Evolutionary conservation across 2,888 invertebrate species (phyloP).

Genomic region (Erebia ligea): DNA sequence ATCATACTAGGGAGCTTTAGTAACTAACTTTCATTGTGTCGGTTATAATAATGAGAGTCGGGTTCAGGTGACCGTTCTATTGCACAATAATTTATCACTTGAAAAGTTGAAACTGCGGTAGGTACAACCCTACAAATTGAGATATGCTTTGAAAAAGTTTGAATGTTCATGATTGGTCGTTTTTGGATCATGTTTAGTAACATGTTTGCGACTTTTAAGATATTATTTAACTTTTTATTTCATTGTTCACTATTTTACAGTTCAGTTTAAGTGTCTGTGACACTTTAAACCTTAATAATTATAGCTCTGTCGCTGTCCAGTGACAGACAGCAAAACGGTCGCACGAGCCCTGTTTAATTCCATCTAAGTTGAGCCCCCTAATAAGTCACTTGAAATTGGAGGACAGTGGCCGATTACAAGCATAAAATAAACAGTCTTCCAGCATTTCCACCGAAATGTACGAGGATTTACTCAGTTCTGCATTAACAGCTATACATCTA

Average conservation of each 20-base stretch:
- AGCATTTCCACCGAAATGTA: background rate
- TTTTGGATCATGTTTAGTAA: too few relatives aligned
- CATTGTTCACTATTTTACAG: background rate
- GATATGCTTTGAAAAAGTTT: background rate
- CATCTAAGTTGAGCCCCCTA: conserved; percentile 19
- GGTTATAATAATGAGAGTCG: conserved; percentile 2
- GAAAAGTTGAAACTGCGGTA: conserved; percentile 46
- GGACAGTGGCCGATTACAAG: conserved; percentile 2
- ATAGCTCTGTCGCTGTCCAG: background rate
- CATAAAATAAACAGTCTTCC: conserved; percentile 1
- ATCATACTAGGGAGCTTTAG: background rate
- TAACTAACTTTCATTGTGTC: background rate
- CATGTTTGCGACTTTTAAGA: too few relatives aligned
- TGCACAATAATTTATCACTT: conserved; percentile 67
- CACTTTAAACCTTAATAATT: conserved; percentile 13
- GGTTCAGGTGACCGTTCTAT: conserved; percentile 57
- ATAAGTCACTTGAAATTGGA: conserved; percentile 17
- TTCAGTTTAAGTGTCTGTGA: background rate
- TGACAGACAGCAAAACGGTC: conserved; percentile 5
- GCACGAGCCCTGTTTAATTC: conserved; percentile 5
- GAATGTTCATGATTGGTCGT: too few relatives aligned
- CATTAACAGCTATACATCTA: too few relatives aligned
- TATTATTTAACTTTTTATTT: background rate
- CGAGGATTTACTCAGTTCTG: background rate
- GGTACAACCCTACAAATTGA: conserved; percentile 24